phyloP scores from a whole-genome alignment of 1,140 invertebrate genomes.

The Zaprionus ornatus region DNA sequence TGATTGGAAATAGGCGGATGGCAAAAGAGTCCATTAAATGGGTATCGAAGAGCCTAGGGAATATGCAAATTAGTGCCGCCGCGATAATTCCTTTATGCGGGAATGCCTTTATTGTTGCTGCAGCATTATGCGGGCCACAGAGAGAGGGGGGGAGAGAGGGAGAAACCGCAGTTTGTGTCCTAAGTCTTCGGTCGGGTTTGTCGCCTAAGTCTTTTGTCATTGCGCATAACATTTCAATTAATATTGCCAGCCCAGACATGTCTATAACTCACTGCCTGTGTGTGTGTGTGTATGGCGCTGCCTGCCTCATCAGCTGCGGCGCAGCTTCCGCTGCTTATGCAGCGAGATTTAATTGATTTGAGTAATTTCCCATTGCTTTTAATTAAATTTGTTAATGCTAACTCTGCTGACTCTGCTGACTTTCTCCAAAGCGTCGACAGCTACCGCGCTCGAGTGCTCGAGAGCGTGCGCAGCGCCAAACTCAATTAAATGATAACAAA shows the following conservation, averaged over 20 bases:
- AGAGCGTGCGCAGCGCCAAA: slow-evolving; percentile 22
- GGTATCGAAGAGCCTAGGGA: background rate
- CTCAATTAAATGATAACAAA: slow-evolving; percentile 79
- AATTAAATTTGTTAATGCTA: slow-evolving; percentile 57
- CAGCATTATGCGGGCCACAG: background rate
- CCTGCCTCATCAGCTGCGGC: slow-evolving; percentile 11
- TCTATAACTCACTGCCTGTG: background rate
- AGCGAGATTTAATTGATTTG: slow-evolving; percentile 61
- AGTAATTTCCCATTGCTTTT: slow-evolving; percentile 47
- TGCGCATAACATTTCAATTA: slow-evolving; percentile 71
- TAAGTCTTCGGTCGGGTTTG: slow-evolving; percentile 50
- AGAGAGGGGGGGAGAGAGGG: too few relatives aligned
- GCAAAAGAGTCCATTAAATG: background rate
- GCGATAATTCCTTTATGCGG: background rate
- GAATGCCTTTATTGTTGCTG: background rate
- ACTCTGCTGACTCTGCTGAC: too few relatives aligned
- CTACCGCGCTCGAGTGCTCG: slow-evolving; percentile 34
- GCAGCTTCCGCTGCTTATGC: slow-evolving; percentile 54
- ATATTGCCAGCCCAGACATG: background rate
- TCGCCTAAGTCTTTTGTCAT: slow-evolving; percentile 59
- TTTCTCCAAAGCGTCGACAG: slow-evolving; percentile 62
- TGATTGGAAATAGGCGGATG: slow-evolving; percentile 7
- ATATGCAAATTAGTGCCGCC: slow-evolving; percentile 5
- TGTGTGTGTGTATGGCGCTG: slow-evolving; percentile 8
- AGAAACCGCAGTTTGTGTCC: slow-evolving; percentile 36